A percentile compares a stretch with the other conserved stretches of the same genome.
Conservation (phyloP, 2,113 vertebrate genomes). For the Lampris incognitus region DNA sequence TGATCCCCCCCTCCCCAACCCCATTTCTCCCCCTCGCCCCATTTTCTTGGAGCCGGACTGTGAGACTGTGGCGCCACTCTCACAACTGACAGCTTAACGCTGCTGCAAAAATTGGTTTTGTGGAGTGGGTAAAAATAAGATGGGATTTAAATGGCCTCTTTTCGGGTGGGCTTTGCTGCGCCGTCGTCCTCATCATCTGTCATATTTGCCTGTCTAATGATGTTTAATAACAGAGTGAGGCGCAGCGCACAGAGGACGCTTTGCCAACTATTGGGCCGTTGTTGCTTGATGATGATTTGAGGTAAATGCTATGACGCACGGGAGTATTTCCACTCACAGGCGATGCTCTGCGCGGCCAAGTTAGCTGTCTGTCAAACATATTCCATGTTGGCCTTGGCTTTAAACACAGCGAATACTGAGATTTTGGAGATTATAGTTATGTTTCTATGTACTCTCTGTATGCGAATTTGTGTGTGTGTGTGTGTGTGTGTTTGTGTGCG, state of each 20-base stretch:
- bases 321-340: conserved; percentile 63
- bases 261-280: conserved; percentile 69
- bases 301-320: conserved; percentile 72
- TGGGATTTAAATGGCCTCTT: conserved; percentile 62
- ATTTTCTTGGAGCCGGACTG: conserved; percentile 65
- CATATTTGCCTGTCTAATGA: conserved; percentile 67
- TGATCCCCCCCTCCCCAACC: not conserved
- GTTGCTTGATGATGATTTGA: conserved; percentile 63
- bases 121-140: conserved; percentile 64
- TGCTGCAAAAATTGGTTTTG: conserved; percentile 70
- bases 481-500: conserved; percentile 12
- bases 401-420: conserved; percentile 27
- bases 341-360: conserved; percentile 49
- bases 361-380: conserved; percentile 61
- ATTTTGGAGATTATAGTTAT: conserved; percentile 42
- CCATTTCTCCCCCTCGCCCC: conserved; percentile 20
- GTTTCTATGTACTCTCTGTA: conserved; percentile 28
- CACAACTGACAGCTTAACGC: conserved; percentile 75
- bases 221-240: conserved; percentile 69
- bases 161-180: conserved; percentile 45
- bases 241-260: conserved; percentile 39
- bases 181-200: conserved; percentile 72
- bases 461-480: conserved; percentile 7
- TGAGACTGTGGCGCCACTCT: conserved; percentile 76
- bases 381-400: conserved; percentile 27